These are phyloP conservation scores for Melitaea cinxia DNA, from an alignment of 1,140 invertebrate species.

Conservation along the genomic window DNA sequence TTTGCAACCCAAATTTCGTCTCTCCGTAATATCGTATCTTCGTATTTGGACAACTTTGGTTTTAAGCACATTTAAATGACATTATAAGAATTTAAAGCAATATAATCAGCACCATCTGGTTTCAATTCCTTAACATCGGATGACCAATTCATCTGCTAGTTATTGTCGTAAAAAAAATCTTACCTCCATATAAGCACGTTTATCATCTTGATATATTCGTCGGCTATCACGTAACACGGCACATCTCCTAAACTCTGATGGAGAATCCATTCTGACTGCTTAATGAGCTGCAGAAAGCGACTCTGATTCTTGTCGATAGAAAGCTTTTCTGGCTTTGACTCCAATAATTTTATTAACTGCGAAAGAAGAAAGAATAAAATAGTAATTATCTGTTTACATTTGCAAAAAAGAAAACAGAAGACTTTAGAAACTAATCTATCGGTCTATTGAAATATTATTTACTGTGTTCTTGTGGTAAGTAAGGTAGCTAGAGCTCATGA, in stretches of 20 bases:
- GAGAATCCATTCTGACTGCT: constrained; percentile 41
- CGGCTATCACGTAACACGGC: constrained; percentile 53
- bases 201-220: constrained; percentile 57
- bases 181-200: constrained; percentile 57
- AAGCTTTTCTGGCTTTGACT: constrained; percentile 34
- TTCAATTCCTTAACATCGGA: neutral
- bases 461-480: too few relatives aligned
- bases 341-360: constrained; percentile 3
- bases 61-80: too few relatives aligned
- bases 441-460: too few relatives aligned
- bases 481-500: too few relatives aligned
- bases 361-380: neutral
- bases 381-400: too few relatives aligned
- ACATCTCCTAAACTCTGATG: constrained; percentile 18
- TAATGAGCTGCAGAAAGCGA: constrained; percentile 14
- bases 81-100: too few relatives aligned
- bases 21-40: too few relatives aligned
- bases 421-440: too few relatives aligned
- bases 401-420: too few relatives aligned
- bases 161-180: neutral
- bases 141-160: neutral
- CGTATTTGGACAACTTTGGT: too few relatives aligned
- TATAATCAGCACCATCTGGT: too few relatives aligned
- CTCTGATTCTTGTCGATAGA: constrained; percentile 20
- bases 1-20: too few relatives aligned